Conservation (phyloP, 2,888 invertebrate genomes). For the Auanema sp. region DNA sequence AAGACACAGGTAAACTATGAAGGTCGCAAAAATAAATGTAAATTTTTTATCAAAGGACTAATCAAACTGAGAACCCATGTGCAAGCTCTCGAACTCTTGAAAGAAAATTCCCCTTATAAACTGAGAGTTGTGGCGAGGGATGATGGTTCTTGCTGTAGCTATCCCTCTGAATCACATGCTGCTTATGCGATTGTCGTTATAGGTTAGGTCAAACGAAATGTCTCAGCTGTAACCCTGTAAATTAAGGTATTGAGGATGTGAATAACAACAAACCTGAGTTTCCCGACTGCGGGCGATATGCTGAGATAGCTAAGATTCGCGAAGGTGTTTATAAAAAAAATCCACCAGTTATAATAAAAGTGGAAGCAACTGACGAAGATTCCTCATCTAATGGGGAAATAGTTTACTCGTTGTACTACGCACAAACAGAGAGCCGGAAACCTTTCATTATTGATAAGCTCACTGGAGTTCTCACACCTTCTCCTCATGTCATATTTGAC, state of each 20-base stretch:
- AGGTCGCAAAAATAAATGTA: constrained; percentile 6
- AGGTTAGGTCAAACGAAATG: constrained; percentile 23
- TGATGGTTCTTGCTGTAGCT: constrained; percentile 87
- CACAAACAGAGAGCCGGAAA: constrained; percentile 54
- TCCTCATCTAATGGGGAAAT: constrained; percentile 61
- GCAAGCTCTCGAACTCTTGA: constrained; percentile 39
- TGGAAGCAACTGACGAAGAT: constrained; percentile 64
- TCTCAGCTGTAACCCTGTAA: too few relatives aligned
- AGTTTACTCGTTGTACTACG: constrained; percentile 60
- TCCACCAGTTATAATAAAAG: constrained; percentile 73
- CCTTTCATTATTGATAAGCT: constrained; percentile 43
- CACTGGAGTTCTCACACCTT: constrained; percentile 65
- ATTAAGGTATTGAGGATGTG: constrained; percentile 66
- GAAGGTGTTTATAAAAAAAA: constrained; percentile 78
- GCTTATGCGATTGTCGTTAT: constrained; percentile 52
- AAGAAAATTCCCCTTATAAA: constrained; percentile 59
- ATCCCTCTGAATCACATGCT: constrained; percentile 34
- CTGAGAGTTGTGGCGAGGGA: constrained; percentile 95
- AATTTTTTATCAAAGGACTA: constrained; percentile 43
- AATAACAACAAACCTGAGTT: constrained; percentile 68
- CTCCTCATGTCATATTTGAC: constrained; percentile 63
- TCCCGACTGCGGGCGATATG: constrained; percentile 80
- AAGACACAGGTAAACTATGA: constrained; percentile 51
- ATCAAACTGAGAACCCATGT: constrained; percentile 64
- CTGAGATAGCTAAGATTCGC: constrained; percentile 73